Conservation (phyloP, 2,797 vertebrate species). For the Rhinella marina region DNA sequence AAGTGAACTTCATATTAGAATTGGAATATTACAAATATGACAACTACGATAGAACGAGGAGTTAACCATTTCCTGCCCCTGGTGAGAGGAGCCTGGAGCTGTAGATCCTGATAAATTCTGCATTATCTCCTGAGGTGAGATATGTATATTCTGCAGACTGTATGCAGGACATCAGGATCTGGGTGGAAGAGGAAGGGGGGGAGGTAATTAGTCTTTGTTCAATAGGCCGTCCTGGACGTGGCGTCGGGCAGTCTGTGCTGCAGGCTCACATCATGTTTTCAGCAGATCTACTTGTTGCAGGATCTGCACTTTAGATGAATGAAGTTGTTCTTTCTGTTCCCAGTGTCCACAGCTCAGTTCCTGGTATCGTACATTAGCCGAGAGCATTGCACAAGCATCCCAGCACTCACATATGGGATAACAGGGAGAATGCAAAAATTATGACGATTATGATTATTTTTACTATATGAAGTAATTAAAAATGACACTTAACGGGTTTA, state of each 20-base stretch:
- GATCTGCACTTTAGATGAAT: constrained; percentile 11
- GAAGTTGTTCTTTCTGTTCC: neutral
- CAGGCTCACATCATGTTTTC: constrained; percentile 19
- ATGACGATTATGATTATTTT: neutral
- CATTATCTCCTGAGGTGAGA: neutral
- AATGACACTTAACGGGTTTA: no score
- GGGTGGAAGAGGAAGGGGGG: neutral
- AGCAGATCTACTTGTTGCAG: constrained; percentile 49
- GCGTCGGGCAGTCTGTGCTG: constrained; percentile 51
- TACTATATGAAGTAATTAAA: no score
- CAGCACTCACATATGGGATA: neutral
- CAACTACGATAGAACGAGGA: no score
- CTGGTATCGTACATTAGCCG: constrained; percentile 16
- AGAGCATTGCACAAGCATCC: neutral
- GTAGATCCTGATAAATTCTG: neutral
- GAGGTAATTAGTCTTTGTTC: constrained; percentile 37
- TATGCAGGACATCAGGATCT: constrained; percentile 1
- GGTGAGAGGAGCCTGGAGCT: neutral
- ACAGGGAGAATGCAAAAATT: neutral
- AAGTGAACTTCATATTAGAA: neutral
- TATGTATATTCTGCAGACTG: neutral
- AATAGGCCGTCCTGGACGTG: neutral
- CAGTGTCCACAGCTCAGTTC: constrained; percentile 19
- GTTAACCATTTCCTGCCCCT: neutral
- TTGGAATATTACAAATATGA: neutral